phyloP scores from a whole-genome alignment of 2,113 vertebrate genomes.

The Lagopus muta region DNA sequence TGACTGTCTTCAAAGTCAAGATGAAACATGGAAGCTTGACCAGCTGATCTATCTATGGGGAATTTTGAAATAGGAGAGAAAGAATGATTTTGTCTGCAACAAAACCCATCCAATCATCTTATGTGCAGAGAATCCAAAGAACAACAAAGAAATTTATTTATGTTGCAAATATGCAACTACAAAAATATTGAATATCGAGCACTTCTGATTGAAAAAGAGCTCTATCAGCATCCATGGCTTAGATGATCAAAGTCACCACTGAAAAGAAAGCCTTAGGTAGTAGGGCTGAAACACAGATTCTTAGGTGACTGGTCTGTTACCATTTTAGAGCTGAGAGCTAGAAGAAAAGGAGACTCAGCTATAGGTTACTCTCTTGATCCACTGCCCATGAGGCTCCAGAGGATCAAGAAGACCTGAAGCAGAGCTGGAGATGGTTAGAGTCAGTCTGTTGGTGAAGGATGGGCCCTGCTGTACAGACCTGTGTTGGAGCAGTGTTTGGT shows the following conservation, averaged over 20 bases:
- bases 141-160: neutral
- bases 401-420: neutral
- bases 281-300: neutral
- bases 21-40: neutral
- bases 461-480: neutral
- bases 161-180: neutral
- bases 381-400: neutral
- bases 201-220: neutral
- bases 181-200: neutral
- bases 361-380: neutral
- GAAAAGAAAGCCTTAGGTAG: neutral
- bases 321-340: neutral
- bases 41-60: neutral
- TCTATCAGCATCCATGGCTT: neutral
- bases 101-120: neutral
- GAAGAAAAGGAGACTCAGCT: neutral
- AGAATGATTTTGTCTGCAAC: neutral
- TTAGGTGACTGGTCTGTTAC: neutral
- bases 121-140: neutral
- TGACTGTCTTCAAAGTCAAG: neutral
- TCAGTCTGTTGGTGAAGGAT: neutral
- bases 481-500: neutral
- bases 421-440: too few species aligned
- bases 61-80: neutral
- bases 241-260: neutral